A percentile compares a stretch with the other conserved stretches of the same genome.
Evolutionary conservation across 2,888 invertebrate species (phyloP).

Genomic region (Neoitamus cyanurus): DNA sequence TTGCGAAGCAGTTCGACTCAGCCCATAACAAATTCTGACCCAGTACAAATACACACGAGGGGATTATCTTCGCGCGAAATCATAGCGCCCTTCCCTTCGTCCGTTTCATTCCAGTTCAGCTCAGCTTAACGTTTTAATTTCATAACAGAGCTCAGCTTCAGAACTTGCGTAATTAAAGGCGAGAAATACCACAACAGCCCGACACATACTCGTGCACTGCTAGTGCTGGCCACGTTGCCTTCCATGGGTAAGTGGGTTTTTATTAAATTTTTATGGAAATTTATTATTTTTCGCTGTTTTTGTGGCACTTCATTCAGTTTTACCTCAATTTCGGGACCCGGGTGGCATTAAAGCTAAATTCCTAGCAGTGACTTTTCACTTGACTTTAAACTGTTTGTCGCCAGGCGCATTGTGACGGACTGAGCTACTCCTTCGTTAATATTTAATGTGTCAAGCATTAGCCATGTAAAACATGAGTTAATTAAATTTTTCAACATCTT

Average conservation of each 20-base stretch:
- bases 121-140: slow-evolving; percentile 39
- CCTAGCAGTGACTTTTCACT: not conserved
- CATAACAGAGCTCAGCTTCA: slow-evolving; percentile 26
- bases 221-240: not conserved
- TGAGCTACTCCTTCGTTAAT: not conserved
- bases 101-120: not conserved
- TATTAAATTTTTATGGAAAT: slow-evolving; percentile 31
- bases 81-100: not conserved
- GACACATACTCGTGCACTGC: not conserved
- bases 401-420: too few species aligned
- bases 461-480: too few species aligned
- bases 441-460: not conserved
- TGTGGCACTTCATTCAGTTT: not conserved
- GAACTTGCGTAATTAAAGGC: slow-evolving; percentile 37
- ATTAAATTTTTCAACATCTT: too few species aligned
- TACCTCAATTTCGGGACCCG: not conserved
- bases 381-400: not conserved
- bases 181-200: not conserved
- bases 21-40: slow-evolving; percentile 6
- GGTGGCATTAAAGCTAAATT: not conserved
- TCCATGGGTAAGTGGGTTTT: not conserved
- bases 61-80: slow-evolving; percentile 18
- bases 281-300: slow-evolving; percentile 7
- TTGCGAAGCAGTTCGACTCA: slow-evolving; percentile 10
- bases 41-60: slow-evolving; percentile 34